These are phyloP conservation scores for Heliconius charithonia DNA, from an alignment of 2,888 invertebrate genomes.

Conservation along the genomic window DNA sequence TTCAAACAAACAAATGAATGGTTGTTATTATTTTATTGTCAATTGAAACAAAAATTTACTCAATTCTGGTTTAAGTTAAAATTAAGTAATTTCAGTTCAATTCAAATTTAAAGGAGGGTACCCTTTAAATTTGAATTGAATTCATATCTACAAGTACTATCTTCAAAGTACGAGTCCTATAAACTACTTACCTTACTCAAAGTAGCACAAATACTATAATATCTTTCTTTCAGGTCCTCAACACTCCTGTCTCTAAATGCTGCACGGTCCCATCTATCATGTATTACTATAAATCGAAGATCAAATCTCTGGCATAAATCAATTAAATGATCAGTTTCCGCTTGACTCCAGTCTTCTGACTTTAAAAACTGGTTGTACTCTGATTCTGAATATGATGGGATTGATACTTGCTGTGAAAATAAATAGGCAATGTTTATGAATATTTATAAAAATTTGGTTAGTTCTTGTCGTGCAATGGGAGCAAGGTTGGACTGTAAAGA, in stretches of 20 bases:
- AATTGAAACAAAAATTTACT: no score
- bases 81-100: no score
- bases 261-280: constrained; percentile 95
- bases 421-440: no score
- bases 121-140: no score
- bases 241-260: constrained; percentile 91
- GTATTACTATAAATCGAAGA: constrained; percentile 95
- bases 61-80: no score
- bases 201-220: constrained; percentile 93
- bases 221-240: constrained; percentile 98
- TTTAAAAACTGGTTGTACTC: constrained; percentile 96
- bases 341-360: constrained; percentile 94
- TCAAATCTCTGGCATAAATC: constrained; percentile 95
- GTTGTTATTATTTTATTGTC: no score
- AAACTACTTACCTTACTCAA: constrained; percentile 87
- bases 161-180: background rate
- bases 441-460: background rate
- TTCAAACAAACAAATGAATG: no score
- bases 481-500: no score
- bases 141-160: no score
- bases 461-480: no score
- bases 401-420: constrained; percentile 88
- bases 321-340: constrained; percentile 98
- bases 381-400: constrained; percentile 94
- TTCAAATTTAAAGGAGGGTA: no score